These are phyloP conservation scores for Anthopleura xanthogrammica DNA, from an alignment of 92 coral and sea anemone species.

Conservation along the genomic window DNA sequence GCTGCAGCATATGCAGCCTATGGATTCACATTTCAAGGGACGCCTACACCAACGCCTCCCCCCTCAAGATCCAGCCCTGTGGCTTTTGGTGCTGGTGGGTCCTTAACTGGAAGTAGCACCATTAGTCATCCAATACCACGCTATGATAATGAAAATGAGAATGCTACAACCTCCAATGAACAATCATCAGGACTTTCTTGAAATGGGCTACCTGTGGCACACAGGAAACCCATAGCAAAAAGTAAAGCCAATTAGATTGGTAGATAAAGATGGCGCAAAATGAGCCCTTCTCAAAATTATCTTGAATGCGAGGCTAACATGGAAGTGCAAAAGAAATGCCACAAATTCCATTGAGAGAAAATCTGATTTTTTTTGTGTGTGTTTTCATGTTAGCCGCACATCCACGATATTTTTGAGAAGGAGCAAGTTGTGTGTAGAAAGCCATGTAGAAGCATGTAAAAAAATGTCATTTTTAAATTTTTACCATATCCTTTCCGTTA, in stretches of 20 bases:
- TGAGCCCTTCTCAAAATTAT: background rate
- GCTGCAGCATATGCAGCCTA: constrained; percentile 98
- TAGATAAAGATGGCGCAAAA: background rate
- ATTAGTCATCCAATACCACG: constrained; percentile 82
- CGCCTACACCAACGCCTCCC: constrained; percentile 77
- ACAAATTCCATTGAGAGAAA: too few relatives aligned
- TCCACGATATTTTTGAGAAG: too few relatives aligned
- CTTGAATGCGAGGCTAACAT: background rate
- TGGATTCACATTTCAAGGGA: constrained; percentile 96
- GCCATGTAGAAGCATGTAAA: too few relatives aligned
- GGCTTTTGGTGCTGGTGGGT: constrained; percentile 87
- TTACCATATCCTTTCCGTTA: too few relatives aligned
- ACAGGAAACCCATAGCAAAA: background rate
- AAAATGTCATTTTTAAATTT: too few relatives aligned
- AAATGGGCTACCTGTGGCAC: background rate
- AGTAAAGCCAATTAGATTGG: background rate
- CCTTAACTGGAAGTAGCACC: constrained; percentile 38
- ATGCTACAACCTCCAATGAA: constrained; percentile 19
- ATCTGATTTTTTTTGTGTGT: too few relatives aligned
- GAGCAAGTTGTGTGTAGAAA: too few relatives aligned
- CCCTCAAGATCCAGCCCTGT: constrained; percentile 96
- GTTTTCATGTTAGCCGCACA: too few relatives aligned
- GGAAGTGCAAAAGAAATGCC: background rate
- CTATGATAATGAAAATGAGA: constrained; percentile 62
- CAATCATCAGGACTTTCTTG: background rate